Percentiles rank a stretch among this genome's conserved stretches.
phyloP scores from a whole-genome alignment of 2,888 invertebrate genomes.

The Torymus auratus region DNA sequence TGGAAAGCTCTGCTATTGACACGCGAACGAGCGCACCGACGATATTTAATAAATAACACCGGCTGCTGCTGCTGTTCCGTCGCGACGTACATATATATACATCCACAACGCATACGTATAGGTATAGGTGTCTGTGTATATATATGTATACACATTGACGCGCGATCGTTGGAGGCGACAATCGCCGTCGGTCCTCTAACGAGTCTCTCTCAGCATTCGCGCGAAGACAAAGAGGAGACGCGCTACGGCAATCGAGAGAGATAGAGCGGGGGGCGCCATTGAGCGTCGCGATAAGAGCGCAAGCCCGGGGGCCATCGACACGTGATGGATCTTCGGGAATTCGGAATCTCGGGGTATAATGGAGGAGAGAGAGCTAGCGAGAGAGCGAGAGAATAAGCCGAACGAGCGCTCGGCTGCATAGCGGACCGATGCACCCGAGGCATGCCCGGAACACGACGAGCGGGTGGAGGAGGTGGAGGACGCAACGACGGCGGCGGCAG shows the following conservation, averaged over 20 bases:
- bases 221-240: slow-evolving; percentile 28
- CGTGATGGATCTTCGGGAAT: slow-evolving; percentile 58
- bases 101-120: background rate
- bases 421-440: slow-evolving; percentile 48
- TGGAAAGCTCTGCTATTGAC: slow-evolving; percentile 74
- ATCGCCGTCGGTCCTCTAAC: slow-evolving; percentile 19
- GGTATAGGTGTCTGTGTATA: slow-evolving; percentile 7
- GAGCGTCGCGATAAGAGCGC: too few species aligned
- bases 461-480: background rate
- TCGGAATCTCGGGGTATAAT: slow-evolving; percentile 48
- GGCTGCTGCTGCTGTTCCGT: background rate
- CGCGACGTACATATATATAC: background rate
- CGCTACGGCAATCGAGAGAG: background rate
- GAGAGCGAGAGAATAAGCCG: background rate
- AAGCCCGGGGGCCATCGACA: slow-evolving; percentile 43
- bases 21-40: slow-evolving; percentile 63
- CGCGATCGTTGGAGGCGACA: background rate
- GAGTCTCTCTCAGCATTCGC: slow-evolving; percentile 1
- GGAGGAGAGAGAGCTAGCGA: slow-evolving; percentile 27
- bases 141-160: background rate
- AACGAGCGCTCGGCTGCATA: slow-evolving; percentile 19
- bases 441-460: slow-evolving; percentile 26
- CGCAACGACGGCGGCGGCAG: background rate
- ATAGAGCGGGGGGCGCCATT: background rate
- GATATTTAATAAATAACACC: slow-evolving; percentile 48